Evolutionary conservation across 2,113 vertebrate species (phyloP), one percentile per base, ranked within the genome.

Genomic region (Calypte anna): DNA sequence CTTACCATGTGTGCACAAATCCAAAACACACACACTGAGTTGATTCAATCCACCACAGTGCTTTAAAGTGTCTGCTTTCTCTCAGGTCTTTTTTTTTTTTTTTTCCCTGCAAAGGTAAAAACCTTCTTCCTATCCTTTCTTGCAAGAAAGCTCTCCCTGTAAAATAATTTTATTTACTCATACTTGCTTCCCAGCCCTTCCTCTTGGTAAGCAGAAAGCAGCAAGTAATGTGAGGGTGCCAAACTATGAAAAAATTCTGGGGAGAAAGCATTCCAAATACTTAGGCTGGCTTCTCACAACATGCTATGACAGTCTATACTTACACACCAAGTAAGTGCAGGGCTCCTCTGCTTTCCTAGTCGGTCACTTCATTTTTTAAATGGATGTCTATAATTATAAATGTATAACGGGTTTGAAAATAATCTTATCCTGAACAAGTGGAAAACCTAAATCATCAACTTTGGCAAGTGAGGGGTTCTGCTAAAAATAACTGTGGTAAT

Each of bases 391-490:
- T 43, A 90, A 81, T 75, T 88, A 83, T 55, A 91, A 80, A 92
- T 16, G 16, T 30, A 67, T 14, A 55, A 86, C 8, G 10, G 36
- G 5, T 70, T 77, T 81, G 75, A 90, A 91, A 95, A 78, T 61
- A 88, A 94, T 70, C 64, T 86, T 81, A 78, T 40, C 54, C 66
- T 63, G 27, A 38, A n/a, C 44, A 91, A 92, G 92, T 48, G 66
- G 80, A 94, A 94, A 96, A 91, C 57, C 73, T 83, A 90, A 95
- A 90, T 78, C 80, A 82, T 91, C 80, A 74, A 30, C n/a, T 64
- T 78, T 16, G 57, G 61, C 76, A 84, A 93, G 86, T 67, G 31
- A 93, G 27, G 44, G 43, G 48, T 70, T 95, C 79, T 74, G 58
- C 76, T 94, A 88, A 94, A 96, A 94, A 93, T 92, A 96, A 63